These are phyloP conservation scores for Oxyruncus cristatus DNA, from an alignment of 2,113 vertebrate genomes.

Conservation along the genomic window DNA sequence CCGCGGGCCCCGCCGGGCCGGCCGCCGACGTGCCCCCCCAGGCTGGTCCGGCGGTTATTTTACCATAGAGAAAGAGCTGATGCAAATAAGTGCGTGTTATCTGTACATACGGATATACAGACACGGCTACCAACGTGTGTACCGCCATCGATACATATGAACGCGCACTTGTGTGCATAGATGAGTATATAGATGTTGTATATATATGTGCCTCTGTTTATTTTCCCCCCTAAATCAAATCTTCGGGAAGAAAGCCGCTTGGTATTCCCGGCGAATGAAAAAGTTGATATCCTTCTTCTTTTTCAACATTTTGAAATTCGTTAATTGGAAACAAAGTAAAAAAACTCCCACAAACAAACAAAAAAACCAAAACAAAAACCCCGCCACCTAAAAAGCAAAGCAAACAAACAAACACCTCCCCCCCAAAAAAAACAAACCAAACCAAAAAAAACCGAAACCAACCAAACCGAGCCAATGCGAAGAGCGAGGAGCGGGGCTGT, in stretches of 20 bases:
- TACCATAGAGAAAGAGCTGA: background rate
- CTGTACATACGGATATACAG: no score
- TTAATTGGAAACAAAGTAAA: background rate
- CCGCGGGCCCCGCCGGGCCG: background rate
- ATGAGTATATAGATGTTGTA: background rate
- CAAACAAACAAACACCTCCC: background rate
- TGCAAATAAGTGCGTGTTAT: background rate
- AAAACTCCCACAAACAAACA: background rate
- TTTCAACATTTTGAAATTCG: background rate
- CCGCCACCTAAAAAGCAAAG: background rate
- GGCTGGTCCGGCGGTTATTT: background rate
- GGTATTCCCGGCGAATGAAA: background rate
- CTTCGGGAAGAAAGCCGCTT: background rate
- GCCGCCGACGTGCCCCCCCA: no score
- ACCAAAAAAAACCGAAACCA: background rate
- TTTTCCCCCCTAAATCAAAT: background rate
- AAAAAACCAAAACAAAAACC: background rate
- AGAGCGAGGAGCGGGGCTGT: background rate
- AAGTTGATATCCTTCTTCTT: background rate
- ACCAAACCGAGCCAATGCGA: background rate
- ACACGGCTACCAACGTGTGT: no score
- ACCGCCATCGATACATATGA: accelerated
- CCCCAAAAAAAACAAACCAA: no score
- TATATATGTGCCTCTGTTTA: background rate
- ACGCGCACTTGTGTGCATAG: background rate